These are phyloP conservation scores for Hydraecia micacea DNA, from an alignment of 2,888 invertebrate genomes.

Conservation along the genomic window DNA sequence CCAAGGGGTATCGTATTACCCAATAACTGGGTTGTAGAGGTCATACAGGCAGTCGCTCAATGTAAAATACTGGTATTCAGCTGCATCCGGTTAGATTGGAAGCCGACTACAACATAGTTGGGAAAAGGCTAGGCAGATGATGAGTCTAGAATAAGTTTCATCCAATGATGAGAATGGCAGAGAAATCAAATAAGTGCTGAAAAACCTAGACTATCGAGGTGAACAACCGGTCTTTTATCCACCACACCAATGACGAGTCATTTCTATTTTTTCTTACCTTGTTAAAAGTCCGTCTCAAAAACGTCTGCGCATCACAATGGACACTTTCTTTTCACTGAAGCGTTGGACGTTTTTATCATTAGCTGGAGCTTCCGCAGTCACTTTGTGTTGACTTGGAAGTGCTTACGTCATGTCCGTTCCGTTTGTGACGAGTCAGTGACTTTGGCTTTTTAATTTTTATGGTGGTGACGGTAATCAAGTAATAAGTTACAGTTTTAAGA, in stretches of 20 bases:
- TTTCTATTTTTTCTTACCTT: conserved; percentile 21
- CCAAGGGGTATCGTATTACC: too few relatives aligned
- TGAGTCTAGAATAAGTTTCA: neutral
- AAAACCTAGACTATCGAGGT: neutral
- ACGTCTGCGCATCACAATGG: conserved; percentile 41
- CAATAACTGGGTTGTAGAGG: too few relatives aligned
- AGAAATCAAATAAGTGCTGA: neutral
- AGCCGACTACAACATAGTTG: too few relatives aligned
- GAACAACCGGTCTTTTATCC: neutral
- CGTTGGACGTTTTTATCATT: conserved; percentile 60
- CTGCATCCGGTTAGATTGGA: too few relatives aligned
- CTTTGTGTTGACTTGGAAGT: conserved; percentile 58
- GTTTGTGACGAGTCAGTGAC: conserved; percentile 51
- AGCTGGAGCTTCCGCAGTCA: conserved; percentile 46
- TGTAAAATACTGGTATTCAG: too few relatives aligned
- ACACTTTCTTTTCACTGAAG: conserved; percentile 42
- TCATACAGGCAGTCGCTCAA: too few relatives aligned
- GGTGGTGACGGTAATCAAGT: neutral
- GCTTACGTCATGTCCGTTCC: conserved; percentile 65
- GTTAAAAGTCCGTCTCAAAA: conserved; percentile 42
- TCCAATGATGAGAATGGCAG: neutral
- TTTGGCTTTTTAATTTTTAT: conserved; percentile 42
- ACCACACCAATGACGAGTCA: conserved; percentile 14
- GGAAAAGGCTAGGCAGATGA: too few relatives aligned
- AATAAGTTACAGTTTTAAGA: conserved; percentile 12